These are phyloP conservation scores for Metridium senile DNA, from an alignment of 92 coral and sea anemone genomes.

Conservation along the genomic window DNA sequence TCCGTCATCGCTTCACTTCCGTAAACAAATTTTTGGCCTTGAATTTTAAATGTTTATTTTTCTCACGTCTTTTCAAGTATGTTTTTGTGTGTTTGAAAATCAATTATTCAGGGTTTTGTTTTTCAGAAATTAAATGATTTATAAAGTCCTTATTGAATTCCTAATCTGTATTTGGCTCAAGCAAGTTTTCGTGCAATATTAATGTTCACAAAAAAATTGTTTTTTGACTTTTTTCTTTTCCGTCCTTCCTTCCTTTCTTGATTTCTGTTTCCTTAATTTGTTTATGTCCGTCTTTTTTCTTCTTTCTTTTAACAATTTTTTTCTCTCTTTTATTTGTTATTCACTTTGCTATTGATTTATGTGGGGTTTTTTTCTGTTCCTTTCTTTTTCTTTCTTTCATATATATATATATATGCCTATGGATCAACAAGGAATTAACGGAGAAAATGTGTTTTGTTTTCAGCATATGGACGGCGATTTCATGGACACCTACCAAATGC, in stretches of 20 bases:
- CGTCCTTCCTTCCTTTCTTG: no score
- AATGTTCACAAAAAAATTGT: background rate
- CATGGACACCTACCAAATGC: constrained; percentile 70
- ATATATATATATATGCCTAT: no score
- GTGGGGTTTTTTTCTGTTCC: no score
- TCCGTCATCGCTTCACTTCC: constrained; percentile 12
- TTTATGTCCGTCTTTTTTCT: no score
- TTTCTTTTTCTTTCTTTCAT: no score
- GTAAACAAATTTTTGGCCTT: constrained; percentile 9
- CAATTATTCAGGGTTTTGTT: constrained; percentile 9
- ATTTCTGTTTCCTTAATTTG: no score
- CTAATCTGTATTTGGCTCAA: background rate
- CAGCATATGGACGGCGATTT: constrained; percentile 91
- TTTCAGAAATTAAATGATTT: background rate
- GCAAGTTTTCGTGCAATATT: constrained; percentile 3
- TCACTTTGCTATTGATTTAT: no score
- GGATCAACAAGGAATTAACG: no score
- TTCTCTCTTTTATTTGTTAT: no score
- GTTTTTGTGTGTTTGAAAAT: background rate
- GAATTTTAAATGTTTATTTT: background rate
- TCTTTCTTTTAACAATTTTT: no score
- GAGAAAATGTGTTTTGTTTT: background rate
- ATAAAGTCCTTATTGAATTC: background rate
- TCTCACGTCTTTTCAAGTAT: background rate
- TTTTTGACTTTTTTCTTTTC: background rate